These are phyloP conservation scores for Drosophila burlai DNA, from an alignment of 1,140 invertebrate genomes.

Conservation along the genomic window DNA sequence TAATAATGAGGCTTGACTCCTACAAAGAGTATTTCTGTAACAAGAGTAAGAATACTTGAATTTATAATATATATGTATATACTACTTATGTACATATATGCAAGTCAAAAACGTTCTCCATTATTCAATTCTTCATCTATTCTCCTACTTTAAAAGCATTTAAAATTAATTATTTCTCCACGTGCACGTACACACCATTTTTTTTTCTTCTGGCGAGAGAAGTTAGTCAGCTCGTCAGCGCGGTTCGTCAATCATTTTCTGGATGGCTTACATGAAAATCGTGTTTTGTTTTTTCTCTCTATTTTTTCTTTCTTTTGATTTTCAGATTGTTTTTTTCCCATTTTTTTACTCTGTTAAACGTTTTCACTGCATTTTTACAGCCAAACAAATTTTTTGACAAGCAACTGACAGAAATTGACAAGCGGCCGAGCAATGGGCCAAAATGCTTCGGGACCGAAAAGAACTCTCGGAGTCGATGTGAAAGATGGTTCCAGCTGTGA, in stretches of 20 bases:
- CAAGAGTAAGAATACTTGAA: not conserved
- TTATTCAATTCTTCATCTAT: not conserved
- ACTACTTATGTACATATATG: too few relatives aligned
- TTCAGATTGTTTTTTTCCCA: conserved; percentile 19
- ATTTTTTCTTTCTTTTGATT: conserved; percentile 15
- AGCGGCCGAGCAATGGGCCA: conserved; percentile 72
- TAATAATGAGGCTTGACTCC: too few relatives aligned
- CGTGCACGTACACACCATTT: conserved; percentile 9
- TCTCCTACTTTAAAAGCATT: not conserved
- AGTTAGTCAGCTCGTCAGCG: conserved; percentile 40
- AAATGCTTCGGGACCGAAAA: conserved; percentile 56
- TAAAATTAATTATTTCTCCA: conserved; percentile 5
- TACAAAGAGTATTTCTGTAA: too few relatives aligned
- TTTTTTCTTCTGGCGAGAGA: conserved; percentile 5
- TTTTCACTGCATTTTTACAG: conserved; percentile 77
- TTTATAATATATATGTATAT: not conserved
- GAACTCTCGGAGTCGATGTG: conserved; percentile 56
- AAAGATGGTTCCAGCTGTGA: conserved; percentile 81
- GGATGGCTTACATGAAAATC: conserved; percentile 75
- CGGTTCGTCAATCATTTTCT: conserved; percentile 71
- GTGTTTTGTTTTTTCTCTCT: conserved; percentile 65
- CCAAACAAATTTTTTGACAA: conserved; percentile 83
- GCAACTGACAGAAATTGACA: conserved; percentile 83
- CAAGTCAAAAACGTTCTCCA: not conserved
- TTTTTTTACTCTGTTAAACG: conserved; percentile 51